Evolutionary conservation across 2,888 invertebrate genomes (phyloP).

Genomic region (Thymelicus acteon): DNA sequence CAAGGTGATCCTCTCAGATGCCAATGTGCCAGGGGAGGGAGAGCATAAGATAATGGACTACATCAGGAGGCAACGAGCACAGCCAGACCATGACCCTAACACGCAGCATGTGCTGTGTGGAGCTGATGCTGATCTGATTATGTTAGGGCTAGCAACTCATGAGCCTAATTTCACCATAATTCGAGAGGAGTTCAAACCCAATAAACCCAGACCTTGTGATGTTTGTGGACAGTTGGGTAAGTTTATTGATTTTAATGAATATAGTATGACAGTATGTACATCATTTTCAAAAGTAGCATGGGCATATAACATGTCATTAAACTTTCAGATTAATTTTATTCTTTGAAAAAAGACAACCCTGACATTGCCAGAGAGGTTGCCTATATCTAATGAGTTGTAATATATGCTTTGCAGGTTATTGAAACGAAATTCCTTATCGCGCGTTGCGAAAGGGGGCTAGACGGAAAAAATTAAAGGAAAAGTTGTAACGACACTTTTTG

Average conservation of each 20-base stretch:
- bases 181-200: slow-evolving; percentile 98
- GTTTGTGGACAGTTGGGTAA: slow-evolving; percentile 93
- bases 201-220: slow-evolving; percentile 97
- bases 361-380: too few species aligned
- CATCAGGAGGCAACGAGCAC: slow-evolving; percentile 96
- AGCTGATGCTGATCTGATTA: slow-evolving; percentile 99
- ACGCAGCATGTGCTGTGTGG: slow-evolving; percentile 99
- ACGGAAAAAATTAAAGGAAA: too few species aligned
- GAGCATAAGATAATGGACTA: slow-evolving; percentile 99
- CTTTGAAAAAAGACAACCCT: too few species aligned
- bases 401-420: too few species aligned
- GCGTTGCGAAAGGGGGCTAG: too few species aligned
- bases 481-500: too few species aligned
- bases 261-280: too few species aligned
- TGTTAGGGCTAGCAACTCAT: slow-evolving; percentile 99
- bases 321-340: too few species aligned
- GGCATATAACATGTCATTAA: too few species aligned
- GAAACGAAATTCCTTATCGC: too few species aligned
- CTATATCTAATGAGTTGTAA: too few species aligned
- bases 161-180: slow-evolving; percentile 99
- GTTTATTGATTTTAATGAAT: slow-evolving; percentile 33
- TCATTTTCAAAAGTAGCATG: too few species aligned
- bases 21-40: slow-evolving; percentile 98
- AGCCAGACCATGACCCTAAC: slow-evolving; percentile 98
- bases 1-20: slow-evolving; percentile 98